Base-by-base conservation (phyloP, 2,797 vertebrate genomes). In the Onychomys arenicola region DNA sequence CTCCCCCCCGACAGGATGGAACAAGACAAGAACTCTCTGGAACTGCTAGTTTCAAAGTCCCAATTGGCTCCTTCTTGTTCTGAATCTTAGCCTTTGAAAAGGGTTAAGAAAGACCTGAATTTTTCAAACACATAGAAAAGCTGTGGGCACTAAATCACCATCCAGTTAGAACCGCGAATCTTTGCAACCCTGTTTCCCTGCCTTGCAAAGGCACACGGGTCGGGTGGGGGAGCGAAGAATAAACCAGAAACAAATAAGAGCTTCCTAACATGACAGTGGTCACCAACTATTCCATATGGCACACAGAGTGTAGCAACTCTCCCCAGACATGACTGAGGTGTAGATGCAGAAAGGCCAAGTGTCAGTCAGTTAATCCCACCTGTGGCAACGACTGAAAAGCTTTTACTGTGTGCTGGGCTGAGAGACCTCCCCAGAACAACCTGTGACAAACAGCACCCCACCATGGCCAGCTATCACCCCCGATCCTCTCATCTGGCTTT, bases 41-140 rank as follows among this genome's bases (percentile, higher is more conserved):
- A 86, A 89, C 57, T 84, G 83, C 67, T 93, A 40, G 21, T 59
- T 90, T 71, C 77, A 78, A 29, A 21, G 11, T n/a, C 89, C 83
- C 63, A 86, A 52, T 8, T 73, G 57, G 43, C 46, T 91, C 17
- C 55, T 82, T 82, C 59, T 67, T 94, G 16, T 52, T 94, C 76
- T 93, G 57, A 96, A 71, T 71, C 19, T 90, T 80, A 76, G 76
- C 13, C 52, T 96, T 90, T n/a, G 46, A 95, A 37, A 61, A 40
- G 10, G n/a, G 69, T 61, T 10, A 94, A 61, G 10, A 71, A 61
- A 93, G 32, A 76, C 25, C 14, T 23, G 5, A 6, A 27, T 95
- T 84, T 92, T 85, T 61, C n/a, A 92, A 92, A 85, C 27, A 92
- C 89, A 94, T 71, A 49, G 19, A 78, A 91, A 96, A 94, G 43